These are phyloP conservation scores for Calonectris borealis DNA, from an alignment of 2,113 vertebrate species.

Conservation along the genomic window DNA sequence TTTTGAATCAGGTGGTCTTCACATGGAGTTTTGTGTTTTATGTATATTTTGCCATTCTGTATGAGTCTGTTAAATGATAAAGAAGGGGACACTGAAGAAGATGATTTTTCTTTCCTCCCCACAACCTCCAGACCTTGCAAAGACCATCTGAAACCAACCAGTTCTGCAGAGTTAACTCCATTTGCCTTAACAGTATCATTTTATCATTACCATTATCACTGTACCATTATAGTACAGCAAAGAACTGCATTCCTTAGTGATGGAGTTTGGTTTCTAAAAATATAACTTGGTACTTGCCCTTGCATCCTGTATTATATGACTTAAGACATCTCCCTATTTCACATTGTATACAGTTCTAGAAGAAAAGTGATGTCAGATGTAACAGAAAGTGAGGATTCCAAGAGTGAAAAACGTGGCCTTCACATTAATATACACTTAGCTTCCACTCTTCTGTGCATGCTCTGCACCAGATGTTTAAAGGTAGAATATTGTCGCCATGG, in stretches of 20 bases:
- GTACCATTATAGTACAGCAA: neutral
- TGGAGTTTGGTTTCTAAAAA: neutral
- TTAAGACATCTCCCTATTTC: neutral
- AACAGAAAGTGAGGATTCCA: neutral
- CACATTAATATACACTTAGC: neutral
- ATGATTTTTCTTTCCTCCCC: neutral
- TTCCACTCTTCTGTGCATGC: neutral
- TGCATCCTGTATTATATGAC: neutral
- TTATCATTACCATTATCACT: neutral
- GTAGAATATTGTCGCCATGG: neutral
- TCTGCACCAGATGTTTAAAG: neutral
- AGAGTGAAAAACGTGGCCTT: neutral
- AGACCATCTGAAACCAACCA: neutral
- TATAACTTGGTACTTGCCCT: neutral
- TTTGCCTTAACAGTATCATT: neutral
- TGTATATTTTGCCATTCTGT: neutral
- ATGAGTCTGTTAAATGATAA: neutral
- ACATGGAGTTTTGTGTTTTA: neutral
- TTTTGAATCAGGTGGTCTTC: neutral
- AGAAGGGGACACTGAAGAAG: neutral
- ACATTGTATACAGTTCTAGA: neutral
- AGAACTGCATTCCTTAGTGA: neutral
- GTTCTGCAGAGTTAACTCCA: neutral
- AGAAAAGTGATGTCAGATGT: neutral
- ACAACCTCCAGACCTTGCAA: neutral